Evolutionary conservation across 2,888 invertebrate genomes (phyloP), one percentile per base, ranked within the genome.

Genomic region (Thymelicus acteon): DNA sequence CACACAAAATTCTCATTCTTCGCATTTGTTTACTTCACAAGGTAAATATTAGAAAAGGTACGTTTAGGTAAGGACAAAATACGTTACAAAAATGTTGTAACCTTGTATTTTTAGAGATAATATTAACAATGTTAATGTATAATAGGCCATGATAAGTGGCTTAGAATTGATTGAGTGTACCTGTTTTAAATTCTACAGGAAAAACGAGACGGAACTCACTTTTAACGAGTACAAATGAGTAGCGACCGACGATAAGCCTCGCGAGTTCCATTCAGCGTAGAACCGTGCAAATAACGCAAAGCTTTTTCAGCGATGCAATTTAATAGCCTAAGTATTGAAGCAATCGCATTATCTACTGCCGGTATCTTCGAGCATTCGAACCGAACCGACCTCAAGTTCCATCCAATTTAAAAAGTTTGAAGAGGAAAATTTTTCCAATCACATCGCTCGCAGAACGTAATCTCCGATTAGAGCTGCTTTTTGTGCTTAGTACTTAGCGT

Each of bases 391-490:
- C 88, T 81, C 82, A 82, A 84, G 79, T 81, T 85, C 80, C 84
- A 93, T 92, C 92, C 93, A 93, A 93, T 93, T 93, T 92, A 90
- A 90, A 91, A 93, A 91, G 88, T 93, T 91, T 79, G 82, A 84
- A 81, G 81, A 85, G 87, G 85, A 85, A 88, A 90, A 89, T 88
- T 90, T 91, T 90, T 89, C 92, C 92, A 92, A 93, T 93, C 92
- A 91, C 90, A 84, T 82, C 82, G 81, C 79, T 75, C 79, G 78
- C 72, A 76, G 82, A 81, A 80, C 77, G 90, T 90, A 91, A 92
- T 89, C 87, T 86, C 75, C 85, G 87, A 89, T 91, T 89, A 87
- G 74, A 75, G 72, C 74, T 72, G 85, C 79, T 85, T 87, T 87
- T 85, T 82, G 77, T n/a, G 37, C 60, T 49, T 75, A 74, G 76